phyloP scores from a whole-genome alignment of 2,113 vertebrate species.

The Eulacestoma nigropectus region DNA sequence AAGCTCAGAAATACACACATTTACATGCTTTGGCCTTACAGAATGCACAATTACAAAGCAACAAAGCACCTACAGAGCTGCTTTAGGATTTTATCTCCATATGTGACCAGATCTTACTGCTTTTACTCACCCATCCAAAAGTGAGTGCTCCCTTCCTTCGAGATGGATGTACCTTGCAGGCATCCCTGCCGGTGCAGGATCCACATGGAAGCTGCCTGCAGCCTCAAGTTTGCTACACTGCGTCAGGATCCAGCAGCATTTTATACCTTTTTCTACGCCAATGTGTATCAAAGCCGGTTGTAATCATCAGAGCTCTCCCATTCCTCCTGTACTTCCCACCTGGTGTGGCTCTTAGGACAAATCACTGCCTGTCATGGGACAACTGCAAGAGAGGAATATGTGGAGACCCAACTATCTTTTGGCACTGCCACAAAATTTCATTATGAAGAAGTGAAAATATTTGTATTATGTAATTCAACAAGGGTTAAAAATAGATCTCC shows the following conservation, averaged over 20 bases:
- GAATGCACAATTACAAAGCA: background rate
- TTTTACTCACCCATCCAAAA: background rate
- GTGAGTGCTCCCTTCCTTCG: background rate
- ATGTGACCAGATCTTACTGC: accelerated
- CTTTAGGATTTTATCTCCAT: background rate
- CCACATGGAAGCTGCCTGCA: background rate
- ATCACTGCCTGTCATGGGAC: background rate
- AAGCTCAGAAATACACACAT: background rate
- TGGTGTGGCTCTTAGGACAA: background rate
- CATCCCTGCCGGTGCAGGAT: accelerated
- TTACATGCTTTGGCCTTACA: background rate
- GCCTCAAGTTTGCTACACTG: background rate
- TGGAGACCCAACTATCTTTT: background rate
- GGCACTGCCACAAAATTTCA: background rate
- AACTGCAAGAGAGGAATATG: background rate
- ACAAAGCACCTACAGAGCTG: background rate
- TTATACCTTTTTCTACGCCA: background rate
- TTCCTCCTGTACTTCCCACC: background rate
- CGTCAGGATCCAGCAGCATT: background rate
- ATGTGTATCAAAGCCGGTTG: background rate
- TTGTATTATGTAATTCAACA: background rate
- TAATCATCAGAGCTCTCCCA: background rate
- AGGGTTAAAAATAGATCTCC: background rate
- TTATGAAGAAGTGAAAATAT: background rate
- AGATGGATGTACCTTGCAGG: background rate